phyloP scores from a whole-genome alignment of 2,888 invertebrate genomes.

The Trachelus troglodyta region DNA sequence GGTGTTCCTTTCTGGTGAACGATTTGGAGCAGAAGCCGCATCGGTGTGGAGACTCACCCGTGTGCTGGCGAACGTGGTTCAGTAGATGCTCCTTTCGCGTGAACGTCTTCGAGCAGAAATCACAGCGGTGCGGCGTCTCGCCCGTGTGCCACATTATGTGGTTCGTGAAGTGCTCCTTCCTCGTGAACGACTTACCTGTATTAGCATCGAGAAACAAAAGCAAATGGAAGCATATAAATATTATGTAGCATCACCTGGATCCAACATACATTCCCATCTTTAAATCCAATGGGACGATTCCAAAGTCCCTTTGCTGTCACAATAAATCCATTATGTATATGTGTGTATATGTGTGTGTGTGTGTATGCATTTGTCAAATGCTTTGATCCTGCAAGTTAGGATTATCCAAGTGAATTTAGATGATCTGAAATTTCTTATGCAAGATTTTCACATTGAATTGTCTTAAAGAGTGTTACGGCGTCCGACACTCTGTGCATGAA shows the following conservation, averaged over 20 bases:
- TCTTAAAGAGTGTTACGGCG: neutral
- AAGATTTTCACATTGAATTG: neutral
- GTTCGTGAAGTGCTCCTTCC: slow-evolving; percentile 91
- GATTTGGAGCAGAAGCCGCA: slow-evolving; percentile 89
- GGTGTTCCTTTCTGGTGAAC: slow-evolving; percentile 87
- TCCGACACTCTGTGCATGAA: neutral
- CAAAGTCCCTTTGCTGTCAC: slow-evolving; percentile 7
- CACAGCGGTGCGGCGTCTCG: slow-evolving; percentile 82
- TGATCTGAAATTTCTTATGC: neutral
- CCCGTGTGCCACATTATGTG: slow-evolving; percentile 91
- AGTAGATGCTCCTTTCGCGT: slow-evolving; percentile 81
- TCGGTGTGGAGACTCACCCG: slow-evolving; percentile 85
- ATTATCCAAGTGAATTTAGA: neutral
- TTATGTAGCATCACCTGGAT: neutral
- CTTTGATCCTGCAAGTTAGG: neutral
- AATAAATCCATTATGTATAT: neutral
- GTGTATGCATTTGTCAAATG: neutral
- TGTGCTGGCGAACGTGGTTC: slow-evolving; percentile 83
- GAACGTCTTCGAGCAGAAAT: slow-evolving; percentile 83
- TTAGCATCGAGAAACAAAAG: slow-evolving; percentile 46
- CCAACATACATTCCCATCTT: neutral
- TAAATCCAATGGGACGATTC: slow-evolving; percentile 29
- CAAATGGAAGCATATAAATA: slow-evolving; percentile 5
- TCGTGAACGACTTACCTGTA: slow-evolving; percentile 80
- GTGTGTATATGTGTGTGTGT: too few relatives aligned